Conservation (phyloP, 2,888 invertebrate species). For the Steinernema hermaphroditum region DNA sequence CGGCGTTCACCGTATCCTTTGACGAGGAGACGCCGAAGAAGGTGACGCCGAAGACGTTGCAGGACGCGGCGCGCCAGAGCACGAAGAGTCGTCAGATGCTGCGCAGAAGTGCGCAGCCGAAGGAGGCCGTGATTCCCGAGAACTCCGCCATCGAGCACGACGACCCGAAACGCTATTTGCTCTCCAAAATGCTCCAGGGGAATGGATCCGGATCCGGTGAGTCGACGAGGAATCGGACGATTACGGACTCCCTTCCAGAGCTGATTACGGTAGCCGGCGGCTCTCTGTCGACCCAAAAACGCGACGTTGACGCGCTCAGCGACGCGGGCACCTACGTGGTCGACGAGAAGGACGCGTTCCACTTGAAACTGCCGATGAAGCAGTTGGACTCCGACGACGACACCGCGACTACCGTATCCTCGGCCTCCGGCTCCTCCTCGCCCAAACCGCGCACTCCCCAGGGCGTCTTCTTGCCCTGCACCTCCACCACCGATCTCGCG, state of each 20-base stretch:
- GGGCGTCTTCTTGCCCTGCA: conserved; percentile 4
- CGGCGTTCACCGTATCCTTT: conserved; percentile 51
- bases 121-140: conserved; percentile 10
- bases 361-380: conserved; percentile 26
- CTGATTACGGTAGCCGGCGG: conserved; percentile 25
- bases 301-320: conserved; percentile 45
- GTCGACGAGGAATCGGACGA: no score
- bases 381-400: conserved; percentile 31
- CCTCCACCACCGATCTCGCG: conserved; percentile 10
- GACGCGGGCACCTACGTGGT: conserved; percentile 53
- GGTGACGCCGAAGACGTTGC: conserved; percentile 40
- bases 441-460: background rate
- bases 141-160: conserved; percentile 33
- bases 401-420: conserved; percentile 28
- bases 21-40: conserved; percentile 42
- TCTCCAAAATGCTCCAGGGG: conserved; percentile 50
- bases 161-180: conserved; percentile 51
- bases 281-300: conserved; percentile 23
- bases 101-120: conserved; percentile 38
- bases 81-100: conserved; percentile 40
- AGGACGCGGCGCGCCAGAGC: conserved; percentile 47
- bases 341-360: conserved; percentile 34
- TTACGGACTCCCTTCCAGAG: background rate
- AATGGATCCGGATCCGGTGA: conserved; percentile 20
- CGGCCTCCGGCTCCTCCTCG: background rate